phyloP scores from a whole-genome alignment of 2,113 vertebrate genomes.

The Capreolus pygargus region DNA sequence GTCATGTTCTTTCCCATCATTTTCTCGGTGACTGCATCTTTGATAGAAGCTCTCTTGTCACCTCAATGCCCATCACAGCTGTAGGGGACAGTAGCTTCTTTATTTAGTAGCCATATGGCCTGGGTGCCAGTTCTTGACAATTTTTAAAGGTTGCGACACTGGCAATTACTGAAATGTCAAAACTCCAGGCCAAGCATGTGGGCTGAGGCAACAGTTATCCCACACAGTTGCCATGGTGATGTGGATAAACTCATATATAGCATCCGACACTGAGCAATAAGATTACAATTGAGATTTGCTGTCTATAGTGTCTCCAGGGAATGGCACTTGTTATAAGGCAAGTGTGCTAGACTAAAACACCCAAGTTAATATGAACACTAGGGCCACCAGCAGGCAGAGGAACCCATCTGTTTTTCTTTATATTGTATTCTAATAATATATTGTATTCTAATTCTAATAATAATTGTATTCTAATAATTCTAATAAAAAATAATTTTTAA shows the following conservation, averaged over 20 bases:
- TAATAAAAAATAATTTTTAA: too few species aligned
- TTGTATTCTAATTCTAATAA: too few species aligned
- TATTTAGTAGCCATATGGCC: constrained; percentile 46
- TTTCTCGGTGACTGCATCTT: not conserved
- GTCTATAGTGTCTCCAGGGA: not conserved
- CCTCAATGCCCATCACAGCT: not conserved
- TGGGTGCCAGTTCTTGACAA: not conserved
- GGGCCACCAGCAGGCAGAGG: not conserved
- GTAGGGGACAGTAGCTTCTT: not conserved
- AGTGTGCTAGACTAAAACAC: not conserved
- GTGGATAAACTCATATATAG: not conserved
- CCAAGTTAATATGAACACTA: not conserved
- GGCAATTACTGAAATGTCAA: constrained; percentile 46
- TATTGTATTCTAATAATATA: not conserved
- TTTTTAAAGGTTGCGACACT: constrained; percentile 39
- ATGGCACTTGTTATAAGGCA: not conserved
- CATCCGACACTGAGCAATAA: not conserved
- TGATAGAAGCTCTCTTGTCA: not conserved
- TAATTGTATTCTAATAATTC: too few species aligned
- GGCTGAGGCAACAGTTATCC: not conserved
- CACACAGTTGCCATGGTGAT: not conserved
- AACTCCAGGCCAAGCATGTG: not conserved
- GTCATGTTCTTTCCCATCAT: not conserved
- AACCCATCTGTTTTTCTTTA: not conserved
- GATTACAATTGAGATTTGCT: not conserved